A percentile compares a stretch with the other conserved stretches of the same genome.
These are phyloP conservation scores for Clitarchus hookeri DNA, from an alignment of 2,888 invertebrate genomes.

Conservation along the genomic window DNA sequence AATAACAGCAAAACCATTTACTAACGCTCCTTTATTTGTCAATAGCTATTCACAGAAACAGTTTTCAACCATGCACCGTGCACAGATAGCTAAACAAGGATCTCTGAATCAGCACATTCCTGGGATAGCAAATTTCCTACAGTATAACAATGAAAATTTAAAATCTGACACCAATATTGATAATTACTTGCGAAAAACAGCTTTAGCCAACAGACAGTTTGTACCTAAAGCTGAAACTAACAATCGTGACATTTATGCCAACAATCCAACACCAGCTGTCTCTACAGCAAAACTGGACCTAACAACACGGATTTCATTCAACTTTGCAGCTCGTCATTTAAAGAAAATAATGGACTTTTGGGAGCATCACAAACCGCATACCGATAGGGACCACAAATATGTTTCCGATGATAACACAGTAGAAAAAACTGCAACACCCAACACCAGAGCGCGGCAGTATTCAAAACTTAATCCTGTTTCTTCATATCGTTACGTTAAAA, in stretches of 20 bases:
- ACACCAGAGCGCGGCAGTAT: background rate
- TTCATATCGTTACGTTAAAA: too few relatives aligned
- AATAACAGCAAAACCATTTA: background rate
- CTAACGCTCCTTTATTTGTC: background rate
- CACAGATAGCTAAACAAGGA: background rate
- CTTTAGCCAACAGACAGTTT: background rate
- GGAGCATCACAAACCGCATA: background rate
- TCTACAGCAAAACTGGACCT: background rate
- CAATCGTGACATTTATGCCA: background rate
- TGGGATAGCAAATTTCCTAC: background rate
- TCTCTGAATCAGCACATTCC: background rate
- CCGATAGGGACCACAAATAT: background rate
- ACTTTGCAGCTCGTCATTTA: background rate
- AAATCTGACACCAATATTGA: background rate
- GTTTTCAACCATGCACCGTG: background rate
- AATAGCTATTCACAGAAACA: background rate
- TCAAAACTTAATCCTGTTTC: background rate
- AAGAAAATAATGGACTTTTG: background rate
- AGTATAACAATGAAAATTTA: background rate
- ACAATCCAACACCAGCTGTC: background rate
- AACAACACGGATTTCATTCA: background rate
- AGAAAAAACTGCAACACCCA: background rate
- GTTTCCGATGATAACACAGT: too few relatives aligned
- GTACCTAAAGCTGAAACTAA: background rate
- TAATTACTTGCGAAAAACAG: background rate